Evolutionary conservation across 2,113 vertebrate species (phyloP).

Genomic region (Cryptomyrus ogoouensis): DNA sequence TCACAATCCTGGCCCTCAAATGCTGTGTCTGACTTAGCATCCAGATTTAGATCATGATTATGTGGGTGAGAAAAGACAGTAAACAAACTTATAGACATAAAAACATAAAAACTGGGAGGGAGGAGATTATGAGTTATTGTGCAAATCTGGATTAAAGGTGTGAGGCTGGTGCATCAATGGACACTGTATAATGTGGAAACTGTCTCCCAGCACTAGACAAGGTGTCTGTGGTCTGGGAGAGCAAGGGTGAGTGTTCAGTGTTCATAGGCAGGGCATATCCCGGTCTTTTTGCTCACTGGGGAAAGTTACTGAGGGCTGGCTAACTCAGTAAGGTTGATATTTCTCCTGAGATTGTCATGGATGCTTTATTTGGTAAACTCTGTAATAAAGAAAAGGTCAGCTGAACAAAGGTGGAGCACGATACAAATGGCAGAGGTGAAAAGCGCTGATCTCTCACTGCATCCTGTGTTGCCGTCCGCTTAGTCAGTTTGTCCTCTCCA

Average conservation of each 20-base stretch:
- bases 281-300: neutral
- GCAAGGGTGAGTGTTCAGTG: neutral
- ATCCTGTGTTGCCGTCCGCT: neutral
- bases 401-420: neutral
- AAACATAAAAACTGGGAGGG: neutral
- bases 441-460: neutral
- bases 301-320: neutral
- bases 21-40: neutral
- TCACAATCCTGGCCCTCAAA: neutral
- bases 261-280: neutral
- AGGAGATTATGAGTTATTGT: neutral
- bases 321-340: neutral
- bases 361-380: neutral
- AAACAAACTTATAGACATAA: neutral
- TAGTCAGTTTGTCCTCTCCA: neutral
- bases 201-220: neutral
- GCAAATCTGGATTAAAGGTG: neutral
- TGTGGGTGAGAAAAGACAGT: neutral
- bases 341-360: neutral
- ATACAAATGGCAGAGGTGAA: neutral
- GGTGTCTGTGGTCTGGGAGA: neutral
- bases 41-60: neutral
- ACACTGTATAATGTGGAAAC: neutral
- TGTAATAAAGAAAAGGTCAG: neutral
- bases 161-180: neutral